Percentiles rank a stretch among this genome's conserved stretches.
Conservation (phyloP, 1,140 invertebrate species). For the Meloidogyne hapla region DNA sequence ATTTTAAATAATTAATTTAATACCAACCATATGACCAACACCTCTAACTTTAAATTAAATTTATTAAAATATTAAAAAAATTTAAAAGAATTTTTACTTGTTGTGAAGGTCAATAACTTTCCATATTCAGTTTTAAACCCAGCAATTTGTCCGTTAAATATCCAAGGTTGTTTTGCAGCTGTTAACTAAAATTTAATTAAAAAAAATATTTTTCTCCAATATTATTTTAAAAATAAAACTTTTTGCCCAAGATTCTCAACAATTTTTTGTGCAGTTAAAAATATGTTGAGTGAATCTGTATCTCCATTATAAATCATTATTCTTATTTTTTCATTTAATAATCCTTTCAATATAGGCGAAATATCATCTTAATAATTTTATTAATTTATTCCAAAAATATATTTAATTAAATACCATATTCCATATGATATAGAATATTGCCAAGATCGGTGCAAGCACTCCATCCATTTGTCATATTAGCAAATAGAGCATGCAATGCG, state of each 20-base stretch:
- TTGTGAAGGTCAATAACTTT: slow-evolving; percentile 50
- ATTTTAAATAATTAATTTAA: neutral
- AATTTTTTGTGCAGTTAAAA: slow-evolving; percentile 51
- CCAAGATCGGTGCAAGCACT: neutral
- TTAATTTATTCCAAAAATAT: neutral
- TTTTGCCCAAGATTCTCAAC: slow-evolving; percentile 42
- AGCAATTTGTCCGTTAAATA: slow-evolving; percentile 52
- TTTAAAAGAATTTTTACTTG: slow-evolving; percentile 17
- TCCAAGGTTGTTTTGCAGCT: slow-evolving; percentile 48
- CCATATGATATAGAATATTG: neutral
- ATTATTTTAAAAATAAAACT: neutral
- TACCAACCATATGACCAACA: slow-evolving; percentile 59
- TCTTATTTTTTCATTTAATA: slow-evolving; percentile 57
- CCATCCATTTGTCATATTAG: neutral
- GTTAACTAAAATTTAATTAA: slow-evolving; percentile 20
- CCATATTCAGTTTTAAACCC: slow-evolving; percentile 57
- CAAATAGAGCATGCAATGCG: neutral
- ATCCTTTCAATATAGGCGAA: slow-evolving; percentile 28
- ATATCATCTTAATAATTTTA: slow-evolving; percentile 14
- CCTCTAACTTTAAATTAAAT: slow-evolving; percentile 38
- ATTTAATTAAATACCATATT: neutral
- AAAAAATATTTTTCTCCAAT: neutral
- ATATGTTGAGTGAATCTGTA: slow-evolving; percentile 70
- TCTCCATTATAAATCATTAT: slow-evolving; percentile 69
- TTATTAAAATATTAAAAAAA: neutral